phyloP scores from a whole-genome alignment of 2,797 vertebrate genomes.

The Brachymystax lenok region DNA sequence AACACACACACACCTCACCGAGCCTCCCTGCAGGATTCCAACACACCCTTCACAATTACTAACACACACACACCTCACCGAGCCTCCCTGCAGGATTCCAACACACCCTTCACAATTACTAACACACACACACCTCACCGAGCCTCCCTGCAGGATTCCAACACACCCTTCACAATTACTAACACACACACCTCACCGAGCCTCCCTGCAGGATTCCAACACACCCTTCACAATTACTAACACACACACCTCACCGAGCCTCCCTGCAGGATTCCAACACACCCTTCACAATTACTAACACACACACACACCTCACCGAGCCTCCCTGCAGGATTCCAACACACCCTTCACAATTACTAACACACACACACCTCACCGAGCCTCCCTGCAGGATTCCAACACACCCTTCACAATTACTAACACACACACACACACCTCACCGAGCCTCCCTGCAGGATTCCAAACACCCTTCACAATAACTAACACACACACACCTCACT shows the following conservation, averaged over 20 bases:
- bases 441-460: slow-evolving; percentile 60
- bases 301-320: not conserved
- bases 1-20: not conserved
- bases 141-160: slow-evolving; percentile 56
- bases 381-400: no score
- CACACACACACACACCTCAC: slow-evolving; percentile 69
- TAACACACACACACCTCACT: not conserved
- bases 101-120: no score
- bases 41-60: no score
- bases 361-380: not conserved
- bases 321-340: no score
- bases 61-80: not conserved
- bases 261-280: no score
- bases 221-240: no score
- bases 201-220: no score
- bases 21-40: no score
- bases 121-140: slow-evolving; percentile 71
- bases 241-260: not conserved
- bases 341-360: no score
- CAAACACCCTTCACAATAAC: not conserved
- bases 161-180: not conserved
- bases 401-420: no score
- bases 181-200: not conserved
- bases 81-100: no score
- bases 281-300: no score